These are phyloP conservation scores for Noctuana brunneofusca DNA, from an alignment of 2,888 invertebrate genomes.

Conservation along the genomic window DNA sequence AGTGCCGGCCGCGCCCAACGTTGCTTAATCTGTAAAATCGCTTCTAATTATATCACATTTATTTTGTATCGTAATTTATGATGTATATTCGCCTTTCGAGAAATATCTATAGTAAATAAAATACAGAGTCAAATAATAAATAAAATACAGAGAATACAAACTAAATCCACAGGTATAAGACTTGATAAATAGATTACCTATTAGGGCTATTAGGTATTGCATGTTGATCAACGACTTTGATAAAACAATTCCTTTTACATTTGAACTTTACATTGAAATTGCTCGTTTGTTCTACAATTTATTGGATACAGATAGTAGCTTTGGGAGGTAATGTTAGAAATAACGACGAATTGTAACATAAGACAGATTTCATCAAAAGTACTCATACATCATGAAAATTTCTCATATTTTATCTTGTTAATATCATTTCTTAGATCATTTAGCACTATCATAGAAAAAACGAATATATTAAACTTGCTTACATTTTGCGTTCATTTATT, in stretches of 20 bases:
- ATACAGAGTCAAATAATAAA: not conserved
- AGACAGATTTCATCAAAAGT: no score
- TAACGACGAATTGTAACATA: not conserved
- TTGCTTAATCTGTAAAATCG: no score
- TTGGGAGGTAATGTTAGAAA: not conserved
- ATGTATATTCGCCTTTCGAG: not conserved
- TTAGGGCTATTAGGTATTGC: slow-evolving; percentile 24
- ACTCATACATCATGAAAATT: no score
- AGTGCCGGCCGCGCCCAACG: no score
- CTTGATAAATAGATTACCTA: slow-evolving; percentile 17
- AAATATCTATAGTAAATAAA: not conserved
- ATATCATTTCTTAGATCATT: no score
- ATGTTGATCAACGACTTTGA: slow-evolving; percentile 18
- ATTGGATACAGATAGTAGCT: slow-evolving; percentile 3
- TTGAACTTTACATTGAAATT: slow-evolving; percentile 14
- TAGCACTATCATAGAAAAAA: no score
- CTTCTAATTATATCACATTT: no score
- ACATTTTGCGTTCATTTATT: no score
- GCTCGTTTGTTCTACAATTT: slow-evolving; percentile 19
- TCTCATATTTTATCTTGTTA: no score
- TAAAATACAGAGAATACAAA: not conserved
- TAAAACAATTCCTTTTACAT: slow-evolving; percentile 19
- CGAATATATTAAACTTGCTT: no score
- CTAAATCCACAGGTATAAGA: slow-evolving; percentile 19
- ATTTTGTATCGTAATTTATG: no score